These are phyloP conservation scores for Fragum whitleyi DNA, from an alignment of 2,888 invertebrate genomes.

Conservation along the genomic window DNA sequence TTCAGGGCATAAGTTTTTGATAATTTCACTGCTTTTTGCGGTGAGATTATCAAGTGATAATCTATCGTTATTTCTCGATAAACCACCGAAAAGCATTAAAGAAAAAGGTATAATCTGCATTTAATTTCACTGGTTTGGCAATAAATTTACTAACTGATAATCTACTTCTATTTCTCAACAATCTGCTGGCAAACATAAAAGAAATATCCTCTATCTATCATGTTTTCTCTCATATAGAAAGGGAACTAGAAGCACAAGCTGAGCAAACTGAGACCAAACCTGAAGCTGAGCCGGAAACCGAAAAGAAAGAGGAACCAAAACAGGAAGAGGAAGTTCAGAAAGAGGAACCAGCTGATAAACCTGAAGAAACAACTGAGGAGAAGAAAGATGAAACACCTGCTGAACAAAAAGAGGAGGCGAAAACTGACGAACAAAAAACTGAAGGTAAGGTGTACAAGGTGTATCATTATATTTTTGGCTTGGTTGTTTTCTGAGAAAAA, in stretches of 20 bases:
- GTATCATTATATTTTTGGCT: neutral
- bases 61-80: too few species aligned
- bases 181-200: too few species aligned
- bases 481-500: too few species aligned
- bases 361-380: conserved; percentile 34
- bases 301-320: conserved; percentile 5
- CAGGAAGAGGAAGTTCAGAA: conserved; percentile 7
- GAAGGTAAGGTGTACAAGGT: conserved; percentile 7
- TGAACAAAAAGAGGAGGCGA: conserved; percentile 30
- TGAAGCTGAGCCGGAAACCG: conserved; percentile 26
- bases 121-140: too few species aligned
- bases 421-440: conserved; percentile 28
- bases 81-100: too few species aligned
- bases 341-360: conserved; percentile 21
- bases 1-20: too few species aligned
- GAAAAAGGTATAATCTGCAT: too few species aligned
- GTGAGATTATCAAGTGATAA: too few species aligned
- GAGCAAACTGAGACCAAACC: conserved; percentile 7
- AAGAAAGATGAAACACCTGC: conserved; percentile 32
- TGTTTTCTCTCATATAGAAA: neutral
- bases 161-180: too few species aligned
- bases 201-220: too few species aligned
- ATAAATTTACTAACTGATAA: too few species aligned
- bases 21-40: too few species aligned
- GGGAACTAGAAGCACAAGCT: conserved; percentile 12